Conservation (phyloP, 2,888 invertebrate genomes). For the Tanypteryx hageni region DNA sequence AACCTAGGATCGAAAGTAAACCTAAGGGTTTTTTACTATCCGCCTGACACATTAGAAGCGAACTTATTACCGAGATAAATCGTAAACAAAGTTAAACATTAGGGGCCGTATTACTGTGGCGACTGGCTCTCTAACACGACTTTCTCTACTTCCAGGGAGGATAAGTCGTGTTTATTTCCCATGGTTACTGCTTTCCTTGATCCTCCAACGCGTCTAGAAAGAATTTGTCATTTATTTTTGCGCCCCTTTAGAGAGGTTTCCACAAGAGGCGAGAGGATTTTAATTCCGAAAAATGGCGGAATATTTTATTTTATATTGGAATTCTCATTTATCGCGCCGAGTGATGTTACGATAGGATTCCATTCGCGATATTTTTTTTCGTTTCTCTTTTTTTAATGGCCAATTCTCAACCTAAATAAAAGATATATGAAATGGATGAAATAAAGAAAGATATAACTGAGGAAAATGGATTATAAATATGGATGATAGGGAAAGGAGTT, state of each 20-base stretch:
- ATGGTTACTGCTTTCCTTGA: no score
- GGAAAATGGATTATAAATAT: not conserved
- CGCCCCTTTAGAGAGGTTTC: not conserved
- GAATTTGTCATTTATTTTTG: not conserved
- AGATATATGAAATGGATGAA: no score
- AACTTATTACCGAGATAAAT: no score
- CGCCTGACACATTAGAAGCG: no score
- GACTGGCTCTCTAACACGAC: no score
- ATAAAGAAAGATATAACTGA: not conserved
- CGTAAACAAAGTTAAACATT: no score
- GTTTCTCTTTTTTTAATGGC: no score
- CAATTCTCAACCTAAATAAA: not conserved
- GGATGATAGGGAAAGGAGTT: not conserved
- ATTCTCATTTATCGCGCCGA: conserved; percentile 9
- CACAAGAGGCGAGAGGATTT: not conserved
- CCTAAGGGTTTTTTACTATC: no score
- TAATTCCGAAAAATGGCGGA: not conserved
- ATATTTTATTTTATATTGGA: not conserved
- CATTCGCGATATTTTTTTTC: not conserved
- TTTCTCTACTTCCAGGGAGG: no score
- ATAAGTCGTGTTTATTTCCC: no score
- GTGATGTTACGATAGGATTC: not conserved
- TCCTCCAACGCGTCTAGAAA: not conserved
- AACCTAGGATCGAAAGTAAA: no score
- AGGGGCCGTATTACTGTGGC: no score